A percentile compares a stretch with the other conserved stretches of the same genome.
Conservation (phyloP, 2,888 invertebrate genomes). For the Zaprionus obscuricornis region DNA sequence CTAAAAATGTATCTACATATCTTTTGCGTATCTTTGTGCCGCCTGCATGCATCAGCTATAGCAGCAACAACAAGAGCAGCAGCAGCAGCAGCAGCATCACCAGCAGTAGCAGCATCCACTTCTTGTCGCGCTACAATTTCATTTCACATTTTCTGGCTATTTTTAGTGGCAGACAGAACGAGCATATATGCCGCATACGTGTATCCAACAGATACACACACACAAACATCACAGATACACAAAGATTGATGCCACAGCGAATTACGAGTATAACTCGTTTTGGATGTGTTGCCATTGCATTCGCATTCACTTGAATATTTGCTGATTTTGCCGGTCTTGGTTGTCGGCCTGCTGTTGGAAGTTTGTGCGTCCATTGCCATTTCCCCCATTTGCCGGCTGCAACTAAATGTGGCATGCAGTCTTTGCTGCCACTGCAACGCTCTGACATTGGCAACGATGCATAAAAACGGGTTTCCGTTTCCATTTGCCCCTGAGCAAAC, state of each 20-base stretch:
- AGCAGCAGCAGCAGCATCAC: constrained; percentile 18
- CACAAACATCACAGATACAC: constrained; percentile 33
- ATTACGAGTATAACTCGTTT: constrained; percentile 58
- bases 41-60: constrained; percentile 59
- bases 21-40: constrained; percentile 12
- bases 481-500: neutral
- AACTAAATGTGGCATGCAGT: constrained; percentile 32
- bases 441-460: constrained; percentile 39
- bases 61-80: constrained; percentile 33
- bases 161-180: constrained; percentile 53
- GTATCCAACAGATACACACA: constrained; percentile 13
- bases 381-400: constrained; percentile 38
- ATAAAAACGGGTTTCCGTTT: constrained; percentile 50
- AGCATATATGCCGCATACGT: constrained; percentile 29
- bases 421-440: constrained; percentile 25
- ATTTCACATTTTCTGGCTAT: constrained; percentile 68
- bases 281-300: constrained; percentile 50
- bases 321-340: constrained; percentile 46
- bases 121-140: constrained; percentile 69
- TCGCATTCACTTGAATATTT: constrained; percentile 44
- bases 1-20: constrained; percentile 66
- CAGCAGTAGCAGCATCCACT: constrained; percentile 1
- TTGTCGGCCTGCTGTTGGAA: constrained; percentile 30
- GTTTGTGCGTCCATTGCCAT: constrained; percentile 17
- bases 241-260: constrained; percentile 13